Evolutionary conservation across 2,888 invertebrate species (phyloP), one percentile per base, ranked within the genome.

Genomic region (Zele albiditarsus): DNA sequence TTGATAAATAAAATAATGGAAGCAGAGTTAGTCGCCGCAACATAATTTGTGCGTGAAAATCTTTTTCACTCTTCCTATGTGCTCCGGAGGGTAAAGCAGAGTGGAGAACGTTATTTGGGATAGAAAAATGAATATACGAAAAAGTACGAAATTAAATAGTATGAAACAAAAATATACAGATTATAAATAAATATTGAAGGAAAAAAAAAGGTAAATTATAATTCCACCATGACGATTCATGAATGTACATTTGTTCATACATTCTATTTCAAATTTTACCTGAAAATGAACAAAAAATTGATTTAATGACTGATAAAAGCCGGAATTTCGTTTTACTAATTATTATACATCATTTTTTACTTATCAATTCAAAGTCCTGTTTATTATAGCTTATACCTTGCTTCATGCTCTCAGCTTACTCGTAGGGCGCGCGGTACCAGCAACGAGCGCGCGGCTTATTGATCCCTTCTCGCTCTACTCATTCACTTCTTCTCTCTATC

Each of bases 391-490:
- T 14, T 5, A 12, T 2, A 25, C 25, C 23, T 12, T 58, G 25
- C 23, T 2, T 58, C 25, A 25, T 27, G 27, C 12, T 6, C 58
- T 25, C 25, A n/a, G 49, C 49, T 27, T 23, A n/a, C 33, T 42
- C 68, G 69, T 73, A 71, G 62, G 42, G 73, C 65, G 79, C 79
- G 79, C 79, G 76, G 74, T 77, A 76, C 76, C 76, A 78, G 69
- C 65, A 70, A 42, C 63, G 75, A 77, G 82, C 82, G 84, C 83
- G 82, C 84, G 85, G 85, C 87, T 88, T 88, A 88, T 88, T 86
- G 88, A 88, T 88, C 87, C 84, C 84, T 80, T 67, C 38, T 57
- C 72, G 53, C 80, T 49, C 80, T 83, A 79, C 81, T 82, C 82
- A 78, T 82, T 78, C 79, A 70, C 80, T 76, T 73, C 74, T 71